A percentile compares a stretch with the other conserved stretches of the same genome.
Evolutionary conservation across 1,140 invertebrate species (phyloP).

Genomic region (Lepidurus couesii): DNA sequence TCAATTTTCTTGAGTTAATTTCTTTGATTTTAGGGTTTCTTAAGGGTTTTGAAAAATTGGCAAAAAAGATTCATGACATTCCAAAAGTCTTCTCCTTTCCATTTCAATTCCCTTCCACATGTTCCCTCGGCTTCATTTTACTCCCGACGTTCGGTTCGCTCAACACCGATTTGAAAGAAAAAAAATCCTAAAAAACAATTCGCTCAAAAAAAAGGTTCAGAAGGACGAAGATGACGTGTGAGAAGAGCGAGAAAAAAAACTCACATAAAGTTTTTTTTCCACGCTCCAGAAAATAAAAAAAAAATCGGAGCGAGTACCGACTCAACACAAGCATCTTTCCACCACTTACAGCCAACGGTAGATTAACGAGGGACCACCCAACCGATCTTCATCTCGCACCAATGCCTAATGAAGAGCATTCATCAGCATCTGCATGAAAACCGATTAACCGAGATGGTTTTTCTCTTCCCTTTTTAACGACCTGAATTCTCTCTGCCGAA

Average conservation of each 20-base stretch:
- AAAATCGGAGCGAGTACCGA: background rate
- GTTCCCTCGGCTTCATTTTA: background rate
- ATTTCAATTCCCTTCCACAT: background rate
- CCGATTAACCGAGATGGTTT: background rate
- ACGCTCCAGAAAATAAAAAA: background rate
- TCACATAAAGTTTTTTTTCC: too few relatives aligned
- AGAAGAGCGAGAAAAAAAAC: too few relatives aligned
- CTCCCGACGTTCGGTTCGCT: too few relatives aligned
- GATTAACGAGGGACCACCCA: slow-evolving; percentile 15
- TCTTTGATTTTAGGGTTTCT: too few relatives aligned
- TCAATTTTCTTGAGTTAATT: too few relatives aligned
- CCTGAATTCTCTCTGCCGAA: too few relatives aligned
- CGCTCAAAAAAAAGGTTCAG: background rate
- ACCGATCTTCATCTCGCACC: background rate
- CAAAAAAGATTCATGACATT: background rate
- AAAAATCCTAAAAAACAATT: too few relatives aligned
- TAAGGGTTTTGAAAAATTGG: background rate
- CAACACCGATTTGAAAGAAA: too few relatives aligned
- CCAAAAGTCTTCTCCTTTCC: background rate
- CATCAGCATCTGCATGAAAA: background rate
- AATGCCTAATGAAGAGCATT: slow-evolving; percentile 2
- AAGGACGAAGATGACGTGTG: too few relatives aligned
- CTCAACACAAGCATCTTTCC: slow-evolving; percentile 9
- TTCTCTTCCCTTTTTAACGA: too few relatives aligned
- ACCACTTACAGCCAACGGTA: background rate